These are phyloP conservation scores for Callocephalon fimbriatum DNA, from an alignment of 2,113 vertebrate genomes.

Conservation along the genomic window DNA sequence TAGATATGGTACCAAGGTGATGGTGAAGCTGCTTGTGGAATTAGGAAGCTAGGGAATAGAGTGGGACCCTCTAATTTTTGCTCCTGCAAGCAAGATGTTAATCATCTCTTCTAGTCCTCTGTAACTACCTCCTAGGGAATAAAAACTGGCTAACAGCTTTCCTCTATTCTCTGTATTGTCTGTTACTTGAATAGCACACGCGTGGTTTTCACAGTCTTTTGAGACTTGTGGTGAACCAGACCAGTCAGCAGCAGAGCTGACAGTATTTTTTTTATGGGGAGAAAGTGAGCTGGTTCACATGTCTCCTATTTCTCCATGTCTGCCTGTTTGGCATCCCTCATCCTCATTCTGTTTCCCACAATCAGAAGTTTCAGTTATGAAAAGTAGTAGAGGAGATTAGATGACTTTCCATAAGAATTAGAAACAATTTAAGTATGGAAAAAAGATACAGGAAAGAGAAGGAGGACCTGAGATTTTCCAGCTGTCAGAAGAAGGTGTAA, in stretches of 20 bases:
- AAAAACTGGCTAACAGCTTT: neutral
- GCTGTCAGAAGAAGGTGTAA: neutral
- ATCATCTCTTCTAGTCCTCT: neutral
- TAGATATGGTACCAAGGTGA: neutral
- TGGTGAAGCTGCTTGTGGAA: neutral
- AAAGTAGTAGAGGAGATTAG: neutral
- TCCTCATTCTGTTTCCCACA: neutral
- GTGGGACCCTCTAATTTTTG: neutral
- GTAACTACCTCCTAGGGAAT: neutral
- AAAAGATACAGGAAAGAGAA: neutral
- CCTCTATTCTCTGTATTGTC: neutral
- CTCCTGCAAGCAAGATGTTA: neutral
- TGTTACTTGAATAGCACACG: rapidly evolving
- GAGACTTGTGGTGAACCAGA: neutral
- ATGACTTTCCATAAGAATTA: neutral
- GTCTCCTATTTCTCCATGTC: neutral
- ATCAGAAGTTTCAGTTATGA: neutral
- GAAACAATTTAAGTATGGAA: neutral
- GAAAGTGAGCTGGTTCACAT: neutral
- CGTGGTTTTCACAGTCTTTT: neutral
- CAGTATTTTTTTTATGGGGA: neutral
- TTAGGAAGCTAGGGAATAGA: neutral
- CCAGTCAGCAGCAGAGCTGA: neutral
- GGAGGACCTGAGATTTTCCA: neutral
- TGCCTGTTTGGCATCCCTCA: neutral